Evolutionary conservation across 2,888 invertebrate species (phyloP).

Genomic region (Nephrotoma flavescens): DNA sequence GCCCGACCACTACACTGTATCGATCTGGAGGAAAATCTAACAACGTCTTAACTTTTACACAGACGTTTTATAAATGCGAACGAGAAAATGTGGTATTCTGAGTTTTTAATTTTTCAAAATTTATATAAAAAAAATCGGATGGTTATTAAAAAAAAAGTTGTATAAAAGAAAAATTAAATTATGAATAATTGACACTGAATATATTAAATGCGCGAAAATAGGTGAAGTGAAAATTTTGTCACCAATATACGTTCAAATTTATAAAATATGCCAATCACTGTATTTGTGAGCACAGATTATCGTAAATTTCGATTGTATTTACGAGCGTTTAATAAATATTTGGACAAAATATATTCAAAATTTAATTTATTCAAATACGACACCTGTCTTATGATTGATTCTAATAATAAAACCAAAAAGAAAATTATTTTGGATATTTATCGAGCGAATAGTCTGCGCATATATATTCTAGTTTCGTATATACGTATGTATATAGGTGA

Average conservation of each 20-base stretch:
- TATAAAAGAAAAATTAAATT: not conserved
- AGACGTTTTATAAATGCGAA: slow-evolving; percentile 33
- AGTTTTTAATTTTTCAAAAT: not conserved
- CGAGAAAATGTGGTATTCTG: not conserved
- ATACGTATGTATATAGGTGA: no score
- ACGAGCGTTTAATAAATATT: no score
- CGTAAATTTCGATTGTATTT: not conserved
- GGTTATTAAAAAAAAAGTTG: not conserved
- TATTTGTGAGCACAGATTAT: not conserved
- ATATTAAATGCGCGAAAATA: not conserved
- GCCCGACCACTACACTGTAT: not conserved
- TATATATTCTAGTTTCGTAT: not conserved
- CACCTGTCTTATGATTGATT: not conserved
- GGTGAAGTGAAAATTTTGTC: not conserved
- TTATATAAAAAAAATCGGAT: not conserved
- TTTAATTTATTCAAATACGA: not conserved
- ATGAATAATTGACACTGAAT: not conserved
- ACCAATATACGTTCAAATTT: not conserved
- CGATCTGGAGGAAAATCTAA: not conserved
- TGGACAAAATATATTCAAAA: not conserved
- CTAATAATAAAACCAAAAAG: not conserved
- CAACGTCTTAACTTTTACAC: slow-evolving; percentile 30
- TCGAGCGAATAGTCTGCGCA: not conserved
- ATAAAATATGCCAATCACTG: not conserved
- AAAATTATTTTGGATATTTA: not conserved